Evolutionary conservation across 2,113 vertebrate genomes (phyloP), one percentile per base, ranked within the genome.

Genomic region (Eubucco bourcierii): DNA sequence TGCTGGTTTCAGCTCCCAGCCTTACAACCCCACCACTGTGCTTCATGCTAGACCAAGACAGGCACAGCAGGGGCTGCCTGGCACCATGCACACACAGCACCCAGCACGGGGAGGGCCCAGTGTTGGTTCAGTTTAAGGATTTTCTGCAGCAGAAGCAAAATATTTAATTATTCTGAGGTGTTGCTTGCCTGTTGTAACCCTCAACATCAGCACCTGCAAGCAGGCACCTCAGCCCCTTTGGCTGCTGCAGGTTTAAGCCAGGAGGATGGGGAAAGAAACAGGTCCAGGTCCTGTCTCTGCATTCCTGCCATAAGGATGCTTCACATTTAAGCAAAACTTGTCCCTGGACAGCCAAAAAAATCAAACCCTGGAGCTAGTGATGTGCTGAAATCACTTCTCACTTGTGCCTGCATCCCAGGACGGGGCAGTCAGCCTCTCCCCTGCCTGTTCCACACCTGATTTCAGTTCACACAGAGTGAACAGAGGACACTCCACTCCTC

Each of bases 21-120:
- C 65, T 80, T 27, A 44, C 82, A 59, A 24, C 64, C 87, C 33
- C 44, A 17, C 10, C 0, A 1, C 84, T 27, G 16, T 7, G 75
- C 75, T 31, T 39, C 29, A 5, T 3, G 29, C 60, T 7, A 23
- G 71, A 8, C 44, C 12, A 23, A 50, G 80, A 7, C 19, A 28
- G 14, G 70, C 80, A 18, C 87, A 74, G 87, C 20, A 4, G 77
- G 77, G 61, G 58, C 66, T 79, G 75, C 86, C 70, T 75, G 0
- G 0, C 56, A 4, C 24, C 15, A 37, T 6, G 3, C 21, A 10
- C 16, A 5, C 1, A 2, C 50, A 2, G 5, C 5, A 39, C 84
- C 76, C 25, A 44, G 63, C 64, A 20, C 25, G 1, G 46, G 19
- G 19, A 80, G 44, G 20, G 63, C 66, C 33, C 75, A 7, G 13